Evolutionary conservation across 2,797 vertebrate species (phyloP).

Genomic region (Anguilla pacifica): DNA sequence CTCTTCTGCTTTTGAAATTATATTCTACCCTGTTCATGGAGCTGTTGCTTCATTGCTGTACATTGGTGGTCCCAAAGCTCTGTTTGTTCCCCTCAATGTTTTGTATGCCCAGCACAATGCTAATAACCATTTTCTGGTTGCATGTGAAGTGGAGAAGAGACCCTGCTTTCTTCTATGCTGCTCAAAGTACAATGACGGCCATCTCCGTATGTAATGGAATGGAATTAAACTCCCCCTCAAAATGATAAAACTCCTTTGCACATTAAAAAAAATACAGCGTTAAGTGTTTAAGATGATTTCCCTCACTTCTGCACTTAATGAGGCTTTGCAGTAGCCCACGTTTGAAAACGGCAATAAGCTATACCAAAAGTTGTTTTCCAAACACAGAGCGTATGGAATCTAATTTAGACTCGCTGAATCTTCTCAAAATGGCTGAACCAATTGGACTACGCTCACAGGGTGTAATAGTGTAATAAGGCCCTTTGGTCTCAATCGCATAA

Average conservation of each 20-base stretch:
- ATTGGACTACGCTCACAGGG: not conserved
- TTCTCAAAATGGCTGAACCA: not conserved
- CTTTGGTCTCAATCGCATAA: not conserved
- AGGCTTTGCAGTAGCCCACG: not conserved
- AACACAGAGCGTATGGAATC: not conserved
- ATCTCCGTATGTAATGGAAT: not conserved
- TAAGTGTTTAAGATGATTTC: constrained; percentile 16
- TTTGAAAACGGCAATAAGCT: constrained; percentile 17
- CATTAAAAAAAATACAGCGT: not conserved
- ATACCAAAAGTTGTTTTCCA: not conserved
- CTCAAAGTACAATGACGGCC: not conserved
- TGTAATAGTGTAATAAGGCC: not conserved
- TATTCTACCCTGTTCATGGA: not conserved
- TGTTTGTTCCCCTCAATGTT: not conserved
- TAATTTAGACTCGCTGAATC: not conserved
- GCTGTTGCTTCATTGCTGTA: not conserved
- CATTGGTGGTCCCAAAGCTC: not conserved
- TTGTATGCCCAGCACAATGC: not conserved
- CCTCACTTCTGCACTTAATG: not conserved
- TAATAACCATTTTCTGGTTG: not conserved
- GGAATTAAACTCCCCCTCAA: not conserved
- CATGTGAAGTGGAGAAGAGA: not conserved
- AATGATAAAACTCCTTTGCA: not conserved
- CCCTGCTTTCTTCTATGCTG: not conserved
- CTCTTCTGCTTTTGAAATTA: not conserved